Evolutionary conservation across 37 sponge, comb jelly and placozoan genomes (phyloP).

Genomic region (Chondrilla cf. caribensis): DNA sequence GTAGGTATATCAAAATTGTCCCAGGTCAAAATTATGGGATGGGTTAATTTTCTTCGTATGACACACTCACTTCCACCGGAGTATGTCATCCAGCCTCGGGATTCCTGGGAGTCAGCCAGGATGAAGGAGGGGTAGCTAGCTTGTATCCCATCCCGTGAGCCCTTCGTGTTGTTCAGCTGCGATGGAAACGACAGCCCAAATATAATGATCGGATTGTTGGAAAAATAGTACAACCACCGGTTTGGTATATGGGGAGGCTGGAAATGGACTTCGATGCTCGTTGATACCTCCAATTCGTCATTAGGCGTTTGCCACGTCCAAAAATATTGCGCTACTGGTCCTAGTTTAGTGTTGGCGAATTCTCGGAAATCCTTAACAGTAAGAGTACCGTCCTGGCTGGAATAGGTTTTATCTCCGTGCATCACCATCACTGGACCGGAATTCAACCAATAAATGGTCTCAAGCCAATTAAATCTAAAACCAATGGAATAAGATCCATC

Average conservation of each 20-base stretch:
- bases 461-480: conserved; percentile 7
- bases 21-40: too few species aligned
- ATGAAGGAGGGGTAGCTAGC: conserved; percentile 65
- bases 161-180: neutral
- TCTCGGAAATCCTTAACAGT: neutral
- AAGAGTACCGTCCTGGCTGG: conserved; percentile 10
- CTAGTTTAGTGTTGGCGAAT: neutral
- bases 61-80: conserved; percentile 54
- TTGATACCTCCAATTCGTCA: neutral
- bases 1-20: too few species aligned
- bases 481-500: conserved; percentile 2
- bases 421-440: conserved; percentile 24
- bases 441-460: conserved; percentile 1
- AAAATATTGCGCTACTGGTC: neutral
- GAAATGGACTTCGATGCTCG: neutral
- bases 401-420: neutral
- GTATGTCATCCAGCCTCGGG: conserved; percentile 53
- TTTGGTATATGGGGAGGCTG: neutral
- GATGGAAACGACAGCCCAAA: neutral
- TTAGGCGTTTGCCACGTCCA: neutral
- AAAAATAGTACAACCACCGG: neutral
- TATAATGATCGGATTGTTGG: neutral
- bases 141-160: neutral
- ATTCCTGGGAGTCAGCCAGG: conserved; percentile 6
- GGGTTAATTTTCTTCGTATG: too few species aligned